These are phyloP conservation scores for Xiphophorus birchmanni DNA, from an alignment of 2,797 vertebrate genomes.

Conservation along the genomic window DNA sequence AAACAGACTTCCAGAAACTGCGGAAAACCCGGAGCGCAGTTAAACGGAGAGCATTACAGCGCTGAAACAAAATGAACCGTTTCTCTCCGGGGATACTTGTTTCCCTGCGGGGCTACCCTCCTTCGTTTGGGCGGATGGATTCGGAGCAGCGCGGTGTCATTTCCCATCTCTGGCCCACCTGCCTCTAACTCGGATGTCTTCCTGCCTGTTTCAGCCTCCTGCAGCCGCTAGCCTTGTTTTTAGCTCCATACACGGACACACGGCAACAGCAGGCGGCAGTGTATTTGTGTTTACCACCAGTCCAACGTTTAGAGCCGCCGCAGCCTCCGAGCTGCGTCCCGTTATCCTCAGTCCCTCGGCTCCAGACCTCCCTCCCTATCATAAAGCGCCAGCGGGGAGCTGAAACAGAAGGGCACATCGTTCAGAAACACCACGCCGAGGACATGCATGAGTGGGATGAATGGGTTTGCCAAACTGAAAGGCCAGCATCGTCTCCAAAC, in stretches of 20 bases:
- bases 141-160: slow-evolving; percentile 50
- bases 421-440: neutral
- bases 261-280: neutral
- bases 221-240: slow-evolving; percentile 5
- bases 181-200: slow-evolving; percentile 33
- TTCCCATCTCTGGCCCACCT: slow-evolving; percentile 64
- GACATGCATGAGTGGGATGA: neutral
- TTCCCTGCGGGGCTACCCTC: slow-evolving; percentile 35
- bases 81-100: slow-evolving; percentile 17
- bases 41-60: neutral
- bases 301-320: slow-evolving; percentile 33
- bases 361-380: slow-evolving; percentile 34
- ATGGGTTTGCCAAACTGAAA: neutral
- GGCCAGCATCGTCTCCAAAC: slow-evolving; percentile 33
- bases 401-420: slow-evolving; percentile 26
- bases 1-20: neutral
- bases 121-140: slow-evolving; percentile 49
- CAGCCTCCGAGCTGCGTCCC: slow-evolving; percentile 22
- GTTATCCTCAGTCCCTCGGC: slow-evolving; percentile 42
- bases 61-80: slow-evolving; percentile 7
- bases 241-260: slow-evolving; percentile 9
- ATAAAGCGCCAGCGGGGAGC: slow-evolving; percentile 19
- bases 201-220: neutral
- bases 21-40: neutral
- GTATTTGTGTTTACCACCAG: slow-evolving; percentile 46